These are phyloP conservation scores for Stictonetta naevosa DNA, from an alignment of 2,113 vertebrate genomes.

Conservation along the genomic window DNA sequence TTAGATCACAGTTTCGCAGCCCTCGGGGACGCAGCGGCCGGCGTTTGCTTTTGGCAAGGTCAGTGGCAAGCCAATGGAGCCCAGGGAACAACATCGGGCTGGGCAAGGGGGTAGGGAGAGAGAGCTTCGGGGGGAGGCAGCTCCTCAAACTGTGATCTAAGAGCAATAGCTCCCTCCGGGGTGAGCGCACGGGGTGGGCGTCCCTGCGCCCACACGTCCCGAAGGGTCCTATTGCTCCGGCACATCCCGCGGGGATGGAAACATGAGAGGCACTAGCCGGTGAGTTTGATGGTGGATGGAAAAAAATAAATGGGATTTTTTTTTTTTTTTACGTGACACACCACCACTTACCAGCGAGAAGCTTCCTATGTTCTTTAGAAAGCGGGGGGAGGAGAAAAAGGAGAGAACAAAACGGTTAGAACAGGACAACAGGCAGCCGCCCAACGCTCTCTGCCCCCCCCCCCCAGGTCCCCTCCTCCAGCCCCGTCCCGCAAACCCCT, in stretches of 20 bases:
- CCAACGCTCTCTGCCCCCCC: neutral
- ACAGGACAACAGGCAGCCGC: slow-evolving; percentile 15
- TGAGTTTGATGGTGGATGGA: slow-evolving; percentile 20
- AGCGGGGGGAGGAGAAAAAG: slow-evolving; percentile 68
- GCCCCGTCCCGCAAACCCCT: neutral
- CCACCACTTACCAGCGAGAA: slow-evolving; percentile 84
- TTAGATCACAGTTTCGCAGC: slow-evolving; percentile 11
- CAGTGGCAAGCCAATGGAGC: neutral
- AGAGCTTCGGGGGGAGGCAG: neutral
- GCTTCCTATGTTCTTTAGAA: slow-evolving; percentile 87
- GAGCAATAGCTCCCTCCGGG: neutral
- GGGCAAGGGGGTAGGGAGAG: neutral
- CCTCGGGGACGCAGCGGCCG: neutral
- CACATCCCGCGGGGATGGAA: neutral
- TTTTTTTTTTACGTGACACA: neutral
- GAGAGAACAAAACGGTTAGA: slow-evolving; percentile 70
- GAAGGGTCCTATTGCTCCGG: slow-evolving; percentile 28
- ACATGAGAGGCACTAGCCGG: neutral
- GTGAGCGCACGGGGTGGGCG: neutral
- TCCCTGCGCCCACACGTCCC: neutral
- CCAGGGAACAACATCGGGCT: neutral
- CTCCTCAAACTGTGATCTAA: slow-evolving; percentile 40
- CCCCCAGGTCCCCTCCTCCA: neutral
- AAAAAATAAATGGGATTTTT: neutral
- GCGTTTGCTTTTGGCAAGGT: neutral